These are phyloP conservation scores for Engraulis encrasicolus DNA, from an alignment of 2,113 vertebrate genomes.

Conservation along the genomic window DNA sequence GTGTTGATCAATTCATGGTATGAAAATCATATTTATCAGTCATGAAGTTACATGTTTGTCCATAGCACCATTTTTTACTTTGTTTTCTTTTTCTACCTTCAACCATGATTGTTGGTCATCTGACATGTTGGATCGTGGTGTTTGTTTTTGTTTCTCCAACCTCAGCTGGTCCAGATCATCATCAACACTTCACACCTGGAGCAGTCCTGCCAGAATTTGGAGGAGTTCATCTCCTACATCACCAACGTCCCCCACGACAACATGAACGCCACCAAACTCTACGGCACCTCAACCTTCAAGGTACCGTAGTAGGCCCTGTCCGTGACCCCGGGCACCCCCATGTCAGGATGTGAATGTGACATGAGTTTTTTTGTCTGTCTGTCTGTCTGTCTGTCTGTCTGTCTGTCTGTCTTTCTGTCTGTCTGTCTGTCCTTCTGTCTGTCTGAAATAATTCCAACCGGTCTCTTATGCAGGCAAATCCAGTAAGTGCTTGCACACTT, in stretches of 20 bases:
- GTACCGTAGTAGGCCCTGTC: constrained; percentile 68
- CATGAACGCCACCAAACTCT: constrained; percentile 91
- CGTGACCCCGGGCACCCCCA: too few relatives aligned
- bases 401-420: background rate
- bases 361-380: too few relatives aligned
- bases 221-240: constrained; percentile 98
- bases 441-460: too few relatives aligned
- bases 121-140: too few relatives aligned
- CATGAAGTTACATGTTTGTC: background rate
- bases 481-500: too few relatives aligned
- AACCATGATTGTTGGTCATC: too few relatives aligned
- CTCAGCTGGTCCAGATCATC: constrained; percentile 95
- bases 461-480: too few relatives aligned
- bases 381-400: background rate
- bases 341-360: too few relatives aligned
- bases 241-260: constrained; percentile 93
- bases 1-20: too few relatives aligned
- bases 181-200: constrained; percentile 97
- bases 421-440: background rate
- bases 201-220: constrained; percentile 92
- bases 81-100: background rate
- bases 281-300: constrained; percentile 96
- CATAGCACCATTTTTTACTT: constrained; percentile 7
- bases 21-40: too few relatives aligned
- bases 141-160: constrained; percentile 18